phyloP scores from a whole-genome alignment of 2,113 vertebrate genomes.

The Lethenteron camtschaticum region DNA sequence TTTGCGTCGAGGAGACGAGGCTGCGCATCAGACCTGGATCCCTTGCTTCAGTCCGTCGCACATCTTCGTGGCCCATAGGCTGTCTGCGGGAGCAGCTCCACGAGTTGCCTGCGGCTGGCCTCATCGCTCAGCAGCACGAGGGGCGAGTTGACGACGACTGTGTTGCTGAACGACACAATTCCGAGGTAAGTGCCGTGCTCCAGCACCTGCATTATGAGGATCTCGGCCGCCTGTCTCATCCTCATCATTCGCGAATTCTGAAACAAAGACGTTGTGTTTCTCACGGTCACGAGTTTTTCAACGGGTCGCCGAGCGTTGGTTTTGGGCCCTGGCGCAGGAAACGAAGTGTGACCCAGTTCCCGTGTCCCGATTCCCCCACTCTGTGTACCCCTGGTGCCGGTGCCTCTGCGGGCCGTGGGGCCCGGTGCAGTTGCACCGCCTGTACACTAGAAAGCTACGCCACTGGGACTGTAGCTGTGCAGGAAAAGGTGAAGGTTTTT shows the following conservation, averaged over 20 bases:
- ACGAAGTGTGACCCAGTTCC: too few relatives aligned
- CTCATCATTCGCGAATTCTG: background rate
- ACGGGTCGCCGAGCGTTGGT: too few relatives aligned
- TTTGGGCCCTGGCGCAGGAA: too few relatives aligned
- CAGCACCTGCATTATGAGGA: background rate
- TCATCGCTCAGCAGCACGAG: background rate
- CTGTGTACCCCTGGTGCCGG: too few relatives aligned
- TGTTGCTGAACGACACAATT: background rate
- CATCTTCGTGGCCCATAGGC: constrained; percentile 1
- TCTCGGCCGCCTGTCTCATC: background rate
- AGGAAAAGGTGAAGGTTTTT: too few relatives aligned
- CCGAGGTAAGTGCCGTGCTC: background rate
- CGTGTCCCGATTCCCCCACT: too few relatives aligned
- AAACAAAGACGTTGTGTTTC: background rate
- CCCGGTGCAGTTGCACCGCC: too few relatives aligned
- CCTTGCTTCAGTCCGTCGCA: background rate
- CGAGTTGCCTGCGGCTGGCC: background rate
- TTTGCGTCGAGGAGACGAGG: too few relatives aligned
- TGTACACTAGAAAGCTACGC: too few relatives aligned
- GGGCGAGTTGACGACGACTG: background rate
- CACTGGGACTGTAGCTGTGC: too few relatives aligned
- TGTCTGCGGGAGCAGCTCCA: background rate
- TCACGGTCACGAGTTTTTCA: too few relatives aligned
- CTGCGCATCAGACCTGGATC: background rate
- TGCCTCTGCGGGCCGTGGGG: too few relatives aligned